phyloP scores from a whole-genome alignment of 1,140 invertebrate species.

The Meloidogyne chitwoodi region DNA sequence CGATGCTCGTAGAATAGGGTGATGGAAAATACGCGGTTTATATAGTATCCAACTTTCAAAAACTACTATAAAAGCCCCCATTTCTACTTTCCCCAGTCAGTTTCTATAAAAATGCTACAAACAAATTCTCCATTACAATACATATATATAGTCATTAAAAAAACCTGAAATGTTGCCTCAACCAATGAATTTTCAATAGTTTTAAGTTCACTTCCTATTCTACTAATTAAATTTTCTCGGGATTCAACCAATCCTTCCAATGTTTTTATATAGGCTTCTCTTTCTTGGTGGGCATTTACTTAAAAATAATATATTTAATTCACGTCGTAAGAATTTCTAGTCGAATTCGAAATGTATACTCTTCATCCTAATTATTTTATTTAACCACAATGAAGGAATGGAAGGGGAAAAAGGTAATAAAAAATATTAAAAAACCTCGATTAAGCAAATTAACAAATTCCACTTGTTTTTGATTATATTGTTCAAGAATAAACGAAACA shows the following conservation, averaged over 20 bases:
- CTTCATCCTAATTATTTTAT: no score
- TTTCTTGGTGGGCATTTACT: conserved; percentile 31
- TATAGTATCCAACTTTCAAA: no score
- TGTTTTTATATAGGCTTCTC: conserved; percentile 28
- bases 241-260: conserved; percentile 30
- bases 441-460: not conserved
- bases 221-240: conserved; percentile 34
- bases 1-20: no score
- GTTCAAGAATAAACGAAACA: not conserved
- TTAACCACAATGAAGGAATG: no score
- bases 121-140: no score
- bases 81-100: no score
- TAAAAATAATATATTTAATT: not conserved
- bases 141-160: not conserved
- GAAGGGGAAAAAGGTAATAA: no score
- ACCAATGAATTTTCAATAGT: conserved; percentile 20
- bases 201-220: conserved; percentile 29
- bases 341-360: no score
- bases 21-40: no score
- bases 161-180: conserved; percentile 43
- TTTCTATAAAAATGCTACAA: no score
- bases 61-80: no score
- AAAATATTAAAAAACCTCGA: not conserved
- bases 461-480: conserved; percentile 1
- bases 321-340: no score